These are phyloP conservation scores for Drosophila ercepeae DNA, from an alignment of 1,140 invertebrate species.

Conservation along the genomic window DNA sequence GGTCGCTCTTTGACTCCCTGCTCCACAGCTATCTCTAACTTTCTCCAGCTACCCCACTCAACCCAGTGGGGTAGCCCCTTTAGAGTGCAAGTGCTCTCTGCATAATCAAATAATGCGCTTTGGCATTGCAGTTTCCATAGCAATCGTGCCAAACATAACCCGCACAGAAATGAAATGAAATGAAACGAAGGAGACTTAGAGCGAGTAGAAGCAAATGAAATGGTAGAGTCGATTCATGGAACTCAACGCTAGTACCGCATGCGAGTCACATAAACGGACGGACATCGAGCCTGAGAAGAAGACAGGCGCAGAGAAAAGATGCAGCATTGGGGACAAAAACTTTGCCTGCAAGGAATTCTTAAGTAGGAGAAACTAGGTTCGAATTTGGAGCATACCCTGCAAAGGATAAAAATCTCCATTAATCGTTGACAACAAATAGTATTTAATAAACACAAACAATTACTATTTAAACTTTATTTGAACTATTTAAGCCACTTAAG, in stretches of 20 bases:
- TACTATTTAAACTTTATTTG: not conserved
- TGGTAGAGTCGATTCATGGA: slow-evolving; percentile 31
- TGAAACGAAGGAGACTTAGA: slow-evolving; percentile 33
- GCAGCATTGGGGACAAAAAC: slow-evolving; percentile 34
- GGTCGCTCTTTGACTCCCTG: slow-evolving; percentile 1
- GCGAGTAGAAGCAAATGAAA: slow-evolving; percentile 31
- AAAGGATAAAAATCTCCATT: not conserved
- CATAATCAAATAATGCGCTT: slow-evolving; percentile 55
- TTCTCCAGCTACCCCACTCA: not conserved
- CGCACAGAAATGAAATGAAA: slow-evolving; percentile 47
- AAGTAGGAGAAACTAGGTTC: slow-evolving; percentile 13
- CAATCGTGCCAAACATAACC: slow-evolving; percentile 37
- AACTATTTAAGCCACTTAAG: not conserved
- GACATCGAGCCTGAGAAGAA: slow-evolving; percentile 16
- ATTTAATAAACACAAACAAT: not conserved
- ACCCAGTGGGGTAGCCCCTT: too few species aligned
- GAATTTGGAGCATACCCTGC: not conserved
- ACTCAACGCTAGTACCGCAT: slow-evolving; percentile 29
- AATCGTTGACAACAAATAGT: not conserved
- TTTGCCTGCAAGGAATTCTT: slow-evolving; percentile 29
- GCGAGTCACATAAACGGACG: slow-evolving; percentile 58
- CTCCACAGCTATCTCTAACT: not conserved
- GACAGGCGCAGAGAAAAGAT: slow-evolving; percentile 3
- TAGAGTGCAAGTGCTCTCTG: slow-evolving; percentile 12
- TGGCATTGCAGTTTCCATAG: slow-evolving; percentile 51